Evolutionary conservation across 2,797 vertebrate species (phyloP).

Genomic region (Sebastes jordani): DNA sequence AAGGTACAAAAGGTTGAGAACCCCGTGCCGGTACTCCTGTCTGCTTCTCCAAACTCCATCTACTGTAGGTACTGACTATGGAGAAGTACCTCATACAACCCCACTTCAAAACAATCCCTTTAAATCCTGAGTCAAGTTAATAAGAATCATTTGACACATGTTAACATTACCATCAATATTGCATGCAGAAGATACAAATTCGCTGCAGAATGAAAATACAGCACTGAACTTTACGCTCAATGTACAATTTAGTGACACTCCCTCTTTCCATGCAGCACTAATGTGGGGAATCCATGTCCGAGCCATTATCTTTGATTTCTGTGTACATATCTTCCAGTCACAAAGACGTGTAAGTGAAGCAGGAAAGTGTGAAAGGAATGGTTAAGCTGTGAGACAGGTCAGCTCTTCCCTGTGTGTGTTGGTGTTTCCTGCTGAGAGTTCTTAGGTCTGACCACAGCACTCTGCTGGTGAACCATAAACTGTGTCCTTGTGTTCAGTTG

Average conservation of each 20-base stretch:
- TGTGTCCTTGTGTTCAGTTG: conserved; percentile 37
- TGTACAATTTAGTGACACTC: background rate
- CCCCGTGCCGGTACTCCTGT: too few species aligned
- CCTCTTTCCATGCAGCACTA: background rate
- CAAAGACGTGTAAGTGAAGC: background rate
- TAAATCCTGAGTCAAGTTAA: too few species aligned
- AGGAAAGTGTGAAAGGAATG: background rate
- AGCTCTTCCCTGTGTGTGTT: conserved; percentile 40
- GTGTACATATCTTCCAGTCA: too few species aligned
- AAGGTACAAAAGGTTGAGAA: too few species aligned
- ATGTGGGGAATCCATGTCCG: background rate
- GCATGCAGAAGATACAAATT: background rate
- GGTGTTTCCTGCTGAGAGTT: conserved; percentile 53
- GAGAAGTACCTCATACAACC: too few species aligned
- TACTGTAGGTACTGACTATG: too few species aligned
- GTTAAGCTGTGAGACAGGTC: background rate
- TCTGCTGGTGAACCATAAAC: conserved; percentile 45
- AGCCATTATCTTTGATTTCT: background rate
- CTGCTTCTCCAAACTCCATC: too few species aligned
- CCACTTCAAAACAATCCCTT: too few species aligned
- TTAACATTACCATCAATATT: too few species aligned
- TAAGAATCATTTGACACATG: too few species aligned
- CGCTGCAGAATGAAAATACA: too few species aligned
- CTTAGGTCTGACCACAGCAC: conserved; percentile 43
- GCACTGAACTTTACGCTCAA: too few species aligned